phyloP scores from a whole-genome alignment of 2,888 invertebrate genomes.

The Ferrisia virgata region DNA sequence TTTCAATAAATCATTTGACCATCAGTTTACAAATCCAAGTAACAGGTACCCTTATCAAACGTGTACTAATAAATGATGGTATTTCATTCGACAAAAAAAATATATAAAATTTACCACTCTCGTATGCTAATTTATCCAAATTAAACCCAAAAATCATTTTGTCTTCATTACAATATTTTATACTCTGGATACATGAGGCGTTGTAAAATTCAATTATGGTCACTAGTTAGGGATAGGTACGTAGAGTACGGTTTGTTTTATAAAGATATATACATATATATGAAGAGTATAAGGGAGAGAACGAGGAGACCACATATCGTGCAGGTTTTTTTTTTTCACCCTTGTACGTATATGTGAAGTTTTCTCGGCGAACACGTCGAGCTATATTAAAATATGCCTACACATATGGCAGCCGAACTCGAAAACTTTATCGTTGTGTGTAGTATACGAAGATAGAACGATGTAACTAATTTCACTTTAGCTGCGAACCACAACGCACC shows the following conservation, averaged over 20 bases:
- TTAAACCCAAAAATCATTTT: not conserved
- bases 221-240: not conserved
- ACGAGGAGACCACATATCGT: not conserved
- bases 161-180: conserved; percentile 9
- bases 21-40: not conserved
- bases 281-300: not conserved
- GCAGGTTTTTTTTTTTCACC: not conserved
- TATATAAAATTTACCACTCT: not conserved
- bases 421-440: conserved; percentile 4
- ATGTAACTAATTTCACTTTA: conserved; percentile 23
- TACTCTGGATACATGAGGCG: not conserved
- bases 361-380: not conserved
- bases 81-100: not conserved
- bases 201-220: conserved; percentile 1
- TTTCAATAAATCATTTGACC: not conserved
- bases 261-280: too few relatives aligned
- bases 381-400: conserved; percentile 28
- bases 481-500: not conserved
- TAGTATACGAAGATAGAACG: conserved; percentile 1
- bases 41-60: not conserved
- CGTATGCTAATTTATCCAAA: conserved; percentile 2
- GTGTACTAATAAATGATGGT: not conserved
- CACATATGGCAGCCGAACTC: conserved; percentile 8
- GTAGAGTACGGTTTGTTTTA: not conserved
- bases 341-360: not conserved